Percentiles rank a stretch among this genome's conserved stretches.
phyloP scores from a whole-genome alignment of 2,113 vertebrate species.

The Tetrao urogallus region DNA sequence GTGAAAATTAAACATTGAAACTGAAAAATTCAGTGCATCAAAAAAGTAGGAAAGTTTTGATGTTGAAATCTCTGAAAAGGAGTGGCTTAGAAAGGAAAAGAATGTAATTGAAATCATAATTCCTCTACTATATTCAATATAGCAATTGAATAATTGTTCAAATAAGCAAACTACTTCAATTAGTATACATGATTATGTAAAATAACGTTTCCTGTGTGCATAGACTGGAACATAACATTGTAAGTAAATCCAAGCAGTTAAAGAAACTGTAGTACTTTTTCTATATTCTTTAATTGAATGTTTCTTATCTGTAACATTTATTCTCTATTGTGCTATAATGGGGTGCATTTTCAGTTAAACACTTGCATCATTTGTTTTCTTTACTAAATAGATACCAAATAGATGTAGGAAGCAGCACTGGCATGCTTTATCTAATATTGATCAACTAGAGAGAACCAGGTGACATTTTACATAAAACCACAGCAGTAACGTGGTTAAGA shows the following conservation, averaged over 20 bases:
- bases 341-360: neutral
- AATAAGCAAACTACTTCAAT: neutral
- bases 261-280: neutral
- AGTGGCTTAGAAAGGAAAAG: neutral
- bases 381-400: neutral
- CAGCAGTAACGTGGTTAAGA: neutral
- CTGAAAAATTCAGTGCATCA: neutral
- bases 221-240: neutral
- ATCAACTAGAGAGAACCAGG: neutral
- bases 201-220: neutral
- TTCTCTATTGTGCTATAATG: neutral
- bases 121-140: neutral
- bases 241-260: neutral
- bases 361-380: neutral
- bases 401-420: neutral
- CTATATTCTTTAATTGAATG: neutral
- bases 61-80: neutral
- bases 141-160: neutral
- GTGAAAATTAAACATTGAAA: neutral
- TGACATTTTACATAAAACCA: neutral
- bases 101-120: neutral
- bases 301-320: neutral
- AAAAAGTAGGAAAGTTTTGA: neutral
- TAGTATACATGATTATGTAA: neutral
- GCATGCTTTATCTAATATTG: neutral